Conservation (phyloP, 2,888 invertebrate genomes). For the Tetanocera ferruginea region DNA sequence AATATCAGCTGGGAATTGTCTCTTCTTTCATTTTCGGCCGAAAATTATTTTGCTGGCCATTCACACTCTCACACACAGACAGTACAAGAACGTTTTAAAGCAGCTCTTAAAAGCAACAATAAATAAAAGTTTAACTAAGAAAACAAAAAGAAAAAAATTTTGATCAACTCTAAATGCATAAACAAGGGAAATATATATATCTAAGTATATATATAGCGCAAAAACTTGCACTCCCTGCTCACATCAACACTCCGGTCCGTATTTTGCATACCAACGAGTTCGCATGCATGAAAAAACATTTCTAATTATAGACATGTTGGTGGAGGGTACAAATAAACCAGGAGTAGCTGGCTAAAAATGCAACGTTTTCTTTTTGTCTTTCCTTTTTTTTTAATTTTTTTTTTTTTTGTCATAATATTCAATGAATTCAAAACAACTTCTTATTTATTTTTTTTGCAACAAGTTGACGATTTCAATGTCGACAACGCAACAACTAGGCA, state of each 20-base stretch:
- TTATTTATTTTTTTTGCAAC: conserved; percentile 26
- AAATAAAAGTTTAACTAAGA: not conserved
- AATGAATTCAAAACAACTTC: not conserved
- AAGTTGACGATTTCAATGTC: conserved; percentile 37
- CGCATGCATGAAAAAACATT: not conserved
- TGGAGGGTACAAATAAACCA: conserved; percentile 1
- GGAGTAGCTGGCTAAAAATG: not conserved
- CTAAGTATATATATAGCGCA: no score
- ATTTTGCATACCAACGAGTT: not conserved
- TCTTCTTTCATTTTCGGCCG: no score
- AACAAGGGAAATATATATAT: not conserved
- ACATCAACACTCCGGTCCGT: not conserved
- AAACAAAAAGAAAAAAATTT: not conserved
- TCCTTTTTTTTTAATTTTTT: not conserved
- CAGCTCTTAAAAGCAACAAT: not conserved
- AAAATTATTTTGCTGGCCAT: no score
- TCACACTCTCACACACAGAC: no score
- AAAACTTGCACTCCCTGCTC: not conserved
- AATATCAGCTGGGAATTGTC: no score
- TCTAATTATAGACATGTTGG: conserved; percentile 6
- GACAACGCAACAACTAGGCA: not conserved
- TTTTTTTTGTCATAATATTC: not conserved
- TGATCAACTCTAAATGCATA: not conserved
- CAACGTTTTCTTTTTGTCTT: not conserved
- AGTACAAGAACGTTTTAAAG: no score